These are phyloP conservation scores for Karalla daura DNA, from an alignment of 2,797 vertebrate genomes.

Conservation along the genomic window DNA sequence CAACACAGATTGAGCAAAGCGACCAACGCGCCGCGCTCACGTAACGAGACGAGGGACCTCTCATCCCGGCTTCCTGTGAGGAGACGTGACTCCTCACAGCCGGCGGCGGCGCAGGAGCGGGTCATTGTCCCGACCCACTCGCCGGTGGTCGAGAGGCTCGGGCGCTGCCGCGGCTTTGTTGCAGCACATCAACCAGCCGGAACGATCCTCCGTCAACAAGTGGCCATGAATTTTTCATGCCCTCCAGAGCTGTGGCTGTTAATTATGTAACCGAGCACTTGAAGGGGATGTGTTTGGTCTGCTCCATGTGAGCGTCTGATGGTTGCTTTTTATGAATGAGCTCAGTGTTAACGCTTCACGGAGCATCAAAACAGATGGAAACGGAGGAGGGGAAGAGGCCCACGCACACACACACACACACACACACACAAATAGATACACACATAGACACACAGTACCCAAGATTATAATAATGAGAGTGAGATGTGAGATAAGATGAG, in stretches of 20 bases:
- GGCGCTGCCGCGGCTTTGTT: conserved; percentile 45
- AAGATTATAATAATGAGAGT: background rate
- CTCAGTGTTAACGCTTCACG: conserved; percentile 46
- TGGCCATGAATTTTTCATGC: conserved; percentile 63
- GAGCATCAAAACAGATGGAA: conserved; percentile 15
- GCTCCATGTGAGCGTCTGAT: conserved; percentile 62
- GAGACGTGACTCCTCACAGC: conserved; percentile 27
- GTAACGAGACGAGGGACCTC: background rate
- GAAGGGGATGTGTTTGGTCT: conserved; percentile 44
- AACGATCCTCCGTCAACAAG: conserved; percentile 43
- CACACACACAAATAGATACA: background rate
- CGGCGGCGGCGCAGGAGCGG: conserved; percentile 13
- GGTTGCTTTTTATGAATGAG: conserved; percentile 64
- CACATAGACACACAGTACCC: background rate
- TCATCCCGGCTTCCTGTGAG: conserved; percentile 12
- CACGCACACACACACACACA: background rate
- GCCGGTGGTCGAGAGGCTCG: conserved; percentile 44
- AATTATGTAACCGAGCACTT: conserved; percentile 59
- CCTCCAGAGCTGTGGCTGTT: conserved; percentile 22
- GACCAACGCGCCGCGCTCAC: background rate
- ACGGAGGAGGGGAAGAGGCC: conserved; percentile 1
- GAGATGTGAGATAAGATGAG: too few species aligned
- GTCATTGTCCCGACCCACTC: conserved; percentile 45
- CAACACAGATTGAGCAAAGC: background rate
- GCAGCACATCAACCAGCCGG: conserved; percentile 29